Evolutionary conservation across 2,888 invertebrate genomes (phyloP).

Genomic region (Candidula unifasciata): DNA sequence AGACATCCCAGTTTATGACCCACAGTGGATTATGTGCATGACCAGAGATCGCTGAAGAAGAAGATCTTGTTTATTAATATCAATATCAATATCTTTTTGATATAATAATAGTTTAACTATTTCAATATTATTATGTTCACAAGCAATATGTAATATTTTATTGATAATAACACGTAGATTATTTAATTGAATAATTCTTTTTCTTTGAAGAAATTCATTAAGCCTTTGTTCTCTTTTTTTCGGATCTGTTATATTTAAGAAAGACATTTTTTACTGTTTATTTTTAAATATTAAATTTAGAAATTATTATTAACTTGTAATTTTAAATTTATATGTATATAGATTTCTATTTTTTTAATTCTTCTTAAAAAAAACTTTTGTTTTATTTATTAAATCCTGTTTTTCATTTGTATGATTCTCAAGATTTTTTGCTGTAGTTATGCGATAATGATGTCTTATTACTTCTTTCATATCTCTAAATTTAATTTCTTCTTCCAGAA

Average conservation of each 20-base stretch:
- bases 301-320: background rate
- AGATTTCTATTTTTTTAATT: background rate
- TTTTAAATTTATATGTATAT: background rate
- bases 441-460: background rate
- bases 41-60: too few relatives aligned
- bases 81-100: background rate
- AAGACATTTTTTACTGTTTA: slow-evolving; percentile 7
- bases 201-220: background rate
- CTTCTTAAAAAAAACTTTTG: background rate
- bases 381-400: background rate
- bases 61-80: background rate
- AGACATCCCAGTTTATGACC: too few relatives aligned
- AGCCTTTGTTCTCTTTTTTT: background rate
- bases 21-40: too few relatives aligned
- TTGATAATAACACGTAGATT: background rate
- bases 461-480: slow-evolving; percentile 8
- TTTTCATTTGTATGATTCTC: background rate
- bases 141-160: too few relatives aligned
- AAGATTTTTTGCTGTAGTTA: background rate
- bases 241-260: slow-evolving; percentile 1
- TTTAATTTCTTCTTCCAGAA: slow-evolving; percentile 31
- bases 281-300: too few relatives aligned
- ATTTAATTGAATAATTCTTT: slow-evolving; percentile 21
- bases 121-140: slow-evolving; percentile 20
- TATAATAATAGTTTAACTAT: too few relatives aligned